Base-by-base conservation (phyloP, 2,797 vertebrate genomes). In the Anguilla megastoma region DNA sequence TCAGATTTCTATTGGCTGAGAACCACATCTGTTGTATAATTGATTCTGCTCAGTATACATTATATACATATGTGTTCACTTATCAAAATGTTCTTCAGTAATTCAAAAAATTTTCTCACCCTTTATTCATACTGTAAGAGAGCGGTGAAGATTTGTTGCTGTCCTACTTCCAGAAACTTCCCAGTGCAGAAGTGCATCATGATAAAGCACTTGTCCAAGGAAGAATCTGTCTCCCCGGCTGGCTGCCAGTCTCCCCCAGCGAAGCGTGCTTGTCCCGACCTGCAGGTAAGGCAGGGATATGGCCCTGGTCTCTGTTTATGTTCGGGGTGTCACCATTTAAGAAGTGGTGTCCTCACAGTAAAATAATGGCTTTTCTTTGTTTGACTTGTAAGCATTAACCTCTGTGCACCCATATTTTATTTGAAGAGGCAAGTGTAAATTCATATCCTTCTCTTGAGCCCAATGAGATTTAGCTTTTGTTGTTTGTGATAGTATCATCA, bases 121-220 rank as follows among this genome's bases (percentile, higher is more conserved):
- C 50, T 18, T 18, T 66, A 24, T 48, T 45, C 4, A 24, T 69
- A 12, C 45, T 33, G 79, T 66, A 14, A 50, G 7, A 27, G 33
- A 30, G 54, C 63, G 54, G 27, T 21, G 33, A 86, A 86, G 9
- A 9, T 27, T 86, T 85, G 90, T 91, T 91, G 86, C 84, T 89
- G 85, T 89, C 89, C 27, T 87, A 95, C 87, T 89, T 88, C 50
- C 92, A 99, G 98, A 91, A 96, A 95, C 86, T 95, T 95, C 89
- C 90, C 93, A 16, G 80, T 99, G 2, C 90, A 90, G 82, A 95
- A 92, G 89, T 99, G 98, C 86, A 97, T 99, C n/a, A 95, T 99
- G 94, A 95, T 98, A 90, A 99, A 97, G 92, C 98, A 99, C 90
- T 90, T 99, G 87, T 96, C 97, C 69, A 97, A 97, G 91, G 97